These are phyloP conservation scores for Herminia tarsipennalis DNA, from an alignment of 2,888 invertebrate genomes.

Conservation along the genomic window DNA sequence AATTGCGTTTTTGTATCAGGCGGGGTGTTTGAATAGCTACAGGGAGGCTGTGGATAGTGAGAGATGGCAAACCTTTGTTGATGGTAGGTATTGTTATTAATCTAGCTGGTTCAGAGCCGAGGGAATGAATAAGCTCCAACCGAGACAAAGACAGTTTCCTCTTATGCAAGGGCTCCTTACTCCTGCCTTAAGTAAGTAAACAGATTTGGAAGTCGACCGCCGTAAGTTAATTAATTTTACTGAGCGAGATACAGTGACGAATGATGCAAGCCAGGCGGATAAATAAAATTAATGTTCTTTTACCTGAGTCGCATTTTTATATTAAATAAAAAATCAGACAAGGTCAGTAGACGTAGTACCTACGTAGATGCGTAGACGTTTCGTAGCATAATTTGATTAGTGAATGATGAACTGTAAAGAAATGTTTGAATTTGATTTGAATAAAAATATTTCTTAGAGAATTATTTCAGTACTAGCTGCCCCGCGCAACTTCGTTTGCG, in stretches of 20 bases:
- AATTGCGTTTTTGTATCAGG: no score
- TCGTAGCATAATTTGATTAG: slow-evolving; percentile 5
- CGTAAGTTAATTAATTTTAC: slow-evolving; percentile 22
- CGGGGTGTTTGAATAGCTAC: no score
- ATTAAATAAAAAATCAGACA: neutral
- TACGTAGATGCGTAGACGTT: neutral
- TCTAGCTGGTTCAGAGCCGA: slow-evolving; percentile 17
- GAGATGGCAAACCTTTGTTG: no score
- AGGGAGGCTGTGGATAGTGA: no score
- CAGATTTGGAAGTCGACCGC: slow-evolving; percentile 2
- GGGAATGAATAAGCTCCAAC: slow-evolving; percentile 26
- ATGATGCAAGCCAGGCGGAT: slow-evolving; percentile 12
- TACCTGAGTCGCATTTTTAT: slow-evolving; percentile 1
- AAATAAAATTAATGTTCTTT: slow-evolving; percentile 21
- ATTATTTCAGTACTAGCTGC: no score
- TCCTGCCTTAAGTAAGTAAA: slow-evolving; percentile 2
- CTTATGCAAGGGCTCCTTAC: slow-evolving; percentile 2
- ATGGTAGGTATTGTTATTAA: slow-evolving; percentile 26
- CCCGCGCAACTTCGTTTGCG: no score
- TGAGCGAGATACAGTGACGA: slow-evolving; percentile 18
- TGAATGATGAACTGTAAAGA: no score
- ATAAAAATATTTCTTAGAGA: no score
- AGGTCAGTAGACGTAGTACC: no score
- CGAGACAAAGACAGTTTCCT: slow-evolving; percentile 26
- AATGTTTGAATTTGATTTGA: no score